Percentiles rank a stretch among this genome's conserved stretches.
phyloP scores from a whole-genome alignment of 2,797 vertebrate species.

The Gymnodraco acuticeps region DNA sequence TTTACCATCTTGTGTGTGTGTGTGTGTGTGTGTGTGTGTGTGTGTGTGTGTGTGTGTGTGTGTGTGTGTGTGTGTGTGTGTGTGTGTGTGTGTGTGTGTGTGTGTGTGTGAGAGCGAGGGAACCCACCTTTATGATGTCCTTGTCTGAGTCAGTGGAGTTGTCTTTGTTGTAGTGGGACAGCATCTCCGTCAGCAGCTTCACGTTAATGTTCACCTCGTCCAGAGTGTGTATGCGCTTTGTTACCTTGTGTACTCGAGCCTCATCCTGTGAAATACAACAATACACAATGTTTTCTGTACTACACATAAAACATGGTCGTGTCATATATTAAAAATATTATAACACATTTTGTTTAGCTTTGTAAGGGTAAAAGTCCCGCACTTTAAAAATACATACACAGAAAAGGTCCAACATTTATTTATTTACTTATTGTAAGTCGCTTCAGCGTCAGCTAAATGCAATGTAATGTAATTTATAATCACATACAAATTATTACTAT shows the following conservation, averaged over 20 bases:
- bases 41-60: not conserved
- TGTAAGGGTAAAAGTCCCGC: too few species aligned
- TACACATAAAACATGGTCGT: not conserved
- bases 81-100: not conserved
- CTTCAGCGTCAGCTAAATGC: too few species aligned
- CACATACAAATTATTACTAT: too few species aligned
- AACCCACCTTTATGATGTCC: slow-evolving; percentile 93
- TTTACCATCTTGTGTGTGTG: not conserved
- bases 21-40: not conserved
- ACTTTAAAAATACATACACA: too few species aligned
- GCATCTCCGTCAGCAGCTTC: slow-evolving; percentile 94
- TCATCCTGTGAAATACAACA: slow-evolving; percentile 86
- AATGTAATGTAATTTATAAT: too few species aligned
- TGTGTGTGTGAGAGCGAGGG: not conserved
- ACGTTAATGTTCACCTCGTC: slow-evolving; percentile 96
- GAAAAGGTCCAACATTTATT: too few species aligned
- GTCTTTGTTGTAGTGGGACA: slow-evolving; percentile 92
- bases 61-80: too few species aligned
- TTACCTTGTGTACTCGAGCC: slow-evolving; percentile 93
- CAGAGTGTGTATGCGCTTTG: slow-evolving; percentile 90
- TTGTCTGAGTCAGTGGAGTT: slow-evolving; percentile 90
- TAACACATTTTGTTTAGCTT: not conserved
- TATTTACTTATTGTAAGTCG: too few species aligned
- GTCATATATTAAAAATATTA: not conserved
- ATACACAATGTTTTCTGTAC: not conserved